Percentiles rank a stretch among this genome's conserved stretches.
phyloP scores from a whole-genome alignment of 2,888 invertebrate species.

The Stictocephala bisonia region DNA sequence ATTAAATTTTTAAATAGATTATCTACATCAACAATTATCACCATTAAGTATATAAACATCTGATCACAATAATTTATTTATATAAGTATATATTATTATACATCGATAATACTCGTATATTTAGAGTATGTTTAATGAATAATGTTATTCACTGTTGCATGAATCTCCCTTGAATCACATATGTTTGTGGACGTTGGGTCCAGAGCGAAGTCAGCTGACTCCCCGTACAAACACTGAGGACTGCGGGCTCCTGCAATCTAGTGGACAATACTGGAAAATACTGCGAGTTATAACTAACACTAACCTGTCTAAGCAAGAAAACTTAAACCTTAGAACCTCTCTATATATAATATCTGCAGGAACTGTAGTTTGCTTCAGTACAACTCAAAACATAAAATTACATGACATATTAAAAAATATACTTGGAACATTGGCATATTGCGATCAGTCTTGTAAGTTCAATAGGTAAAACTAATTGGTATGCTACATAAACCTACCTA shows the following conservation, averaged over 20 bases:
- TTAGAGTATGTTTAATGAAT: constrained; percentile 34
- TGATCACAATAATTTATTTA: constrained; percentile 45
- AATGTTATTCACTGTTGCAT: constrained; percentile 43
- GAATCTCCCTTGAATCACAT: constrained; percentile 36
- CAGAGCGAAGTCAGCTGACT: background rate
- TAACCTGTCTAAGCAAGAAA: constrained; percentile 50
- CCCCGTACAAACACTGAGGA: constrained; percentile 19
- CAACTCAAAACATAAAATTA: constrained; percentile 50
- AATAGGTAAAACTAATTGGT: constrained; percentile 43
- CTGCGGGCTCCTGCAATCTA: constrained; percentile 15
- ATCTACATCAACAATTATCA: constrained; percentile 48
- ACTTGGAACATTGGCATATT: constrained; percentile 59
- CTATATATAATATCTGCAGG: constrained; percentile 53
- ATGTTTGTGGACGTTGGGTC: constrained; percentile 33
- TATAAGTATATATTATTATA: constrained; percentile 40
- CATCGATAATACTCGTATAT: constrained; percentile 42
- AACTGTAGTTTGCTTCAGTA: constrained; percentile 57
- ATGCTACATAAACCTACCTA: background rate
- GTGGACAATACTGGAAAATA: constrained; percentile 58
- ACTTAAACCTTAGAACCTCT: constrained; percentile 50
- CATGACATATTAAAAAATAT: constrained; percentile 49
- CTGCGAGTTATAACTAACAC: constrained; percentile 52
- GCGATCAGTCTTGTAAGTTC: constrained; percentile 57
- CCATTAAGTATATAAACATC: constrained; percentile 43
- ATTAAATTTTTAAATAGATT: constrained; percentile 38